A percentile compares a stretch with the other conserved stretches of the same genome.
Evolutionary conservation across 2,888 invertebrate species (phyloP).

Genomic region (Epicampocera succincta): DNA sequence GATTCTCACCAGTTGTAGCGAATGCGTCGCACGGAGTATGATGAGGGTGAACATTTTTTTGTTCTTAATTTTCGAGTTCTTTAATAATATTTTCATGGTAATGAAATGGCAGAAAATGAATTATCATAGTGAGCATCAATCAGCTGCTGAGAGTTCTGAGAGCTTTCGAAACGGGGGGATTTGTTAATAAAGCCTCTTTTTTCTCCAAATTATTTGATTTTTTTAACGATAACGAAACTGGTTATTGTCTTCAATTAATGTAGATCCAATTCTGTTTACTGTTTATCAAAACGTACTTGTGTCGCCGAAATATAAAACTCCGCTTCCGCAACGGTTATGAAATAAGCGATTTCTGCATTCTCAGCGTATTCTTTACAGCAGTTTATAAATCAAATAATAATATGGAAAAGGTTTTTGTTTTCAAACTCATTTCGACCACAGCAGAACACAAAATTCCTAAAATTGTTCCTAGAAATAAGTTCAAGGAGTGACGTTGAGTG

Average conservation of each 20-base stretch:
- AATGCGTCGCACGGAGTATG: background rate
- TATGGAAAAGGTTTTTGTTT: background rate
- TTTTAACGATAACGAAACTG: no score
- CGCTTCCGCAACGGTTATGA: no score
- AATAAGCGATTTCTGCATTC: no score
- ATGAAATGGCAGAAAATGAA: conserved; percentile 18
- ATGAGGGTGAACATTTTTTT: background rate
- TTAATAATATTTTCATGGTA: background rate
- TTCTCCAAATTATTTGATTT: no score
- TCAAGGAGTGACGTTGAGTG: background rate
- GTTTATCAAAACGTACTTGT: background rate
- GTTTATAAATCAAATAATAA: background rate
- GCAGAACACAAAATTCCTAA: background rate
- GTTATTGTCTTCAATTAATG: no score
- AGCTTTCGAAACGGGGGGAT: background rate
- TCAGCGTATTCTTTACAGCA: no score
- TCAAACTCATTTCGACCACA: background rate
- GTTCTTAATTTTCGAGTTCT: background rate
- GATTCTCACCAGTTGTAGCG: background rate
- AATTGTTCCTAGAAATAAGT: background rate
- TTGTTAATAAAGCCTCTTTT: no score
- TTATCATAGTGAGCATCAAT: conserved; percentile 36
- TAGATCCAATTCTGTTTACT: no score
- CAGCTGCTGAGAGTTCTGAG: conserved; percentile 15
- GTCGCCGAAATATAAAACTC: no score